A percentile compares a stretch with the other conserved stretches of the same genome.
phyloP scores from a whole-genome alignment of 2,113 vertebrate genomes.

The Collichthys lucidus region DNA sequence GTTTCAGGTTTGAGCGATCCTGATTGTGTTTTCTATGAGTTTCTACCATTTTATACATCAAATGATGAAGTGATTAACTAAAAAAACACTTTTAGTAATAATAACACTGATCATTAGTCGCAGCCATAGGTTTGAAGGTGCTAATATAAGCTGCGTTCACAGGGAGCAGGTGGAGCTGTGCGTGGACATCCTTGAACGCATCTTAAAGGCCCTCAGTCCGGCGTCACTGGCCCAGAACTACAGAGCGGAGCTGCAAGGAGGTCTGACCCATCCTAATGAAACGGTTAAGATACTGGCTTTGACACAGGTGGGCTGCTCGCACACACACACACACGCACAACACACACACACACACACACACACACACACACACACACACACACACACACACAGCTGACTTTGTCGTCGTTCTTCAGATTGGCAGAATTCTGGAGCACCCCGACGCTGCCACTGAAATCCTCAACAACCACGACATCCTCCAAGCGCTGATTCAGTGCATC shows the following conservation, averaged over 20 bases:
- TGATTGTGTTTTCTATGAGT: neutral
- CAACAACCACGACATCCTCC: slow-evolving; percentile 85
- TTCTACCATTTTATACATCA: neutral
- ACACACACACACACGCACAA: no score
- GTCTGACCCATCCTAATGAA: slow-evolving; percentile 89
- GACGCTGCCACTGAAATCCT: slow-evolving; percentile 87
- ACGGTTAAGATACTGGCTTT: slow-evolving; percentile 90
- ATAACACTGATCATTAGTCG: neutral
- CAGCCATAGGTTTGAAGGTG: neutral
- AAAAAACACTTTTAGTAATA: neutral
- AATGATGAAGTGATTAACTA: neutral
- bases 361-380: no score
- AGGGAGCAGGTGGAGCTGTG: slow-evolving; percentile 92
- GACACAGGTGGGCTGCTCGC: slow-evolving; percentile 85
- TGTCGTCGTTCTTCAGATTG: slow-evolving; percentile 82
- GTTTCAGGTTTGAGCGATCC: neutral
- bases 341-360: no score
- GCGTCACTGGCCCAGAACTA: slow-evolving; percentile 86
- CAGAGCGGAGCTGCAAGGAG: slow-evolving; percentile 87
- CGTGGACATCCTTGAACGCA: slow-evolving; percentile 90
- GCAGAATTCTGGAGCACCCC: slow-evolving; percentile 87
- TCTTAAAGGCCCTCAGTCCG: slow-evolving; percentile 90
- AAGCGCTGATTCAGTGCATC: slow-evolving; percentile 89
- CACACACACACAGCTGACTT: neutral
- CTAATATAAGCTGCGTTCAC: slow-evolving; percentile 37